Conservation (phyloP, 2,888 invertebrate species). For the Chloroclysta siterata region DNA sequence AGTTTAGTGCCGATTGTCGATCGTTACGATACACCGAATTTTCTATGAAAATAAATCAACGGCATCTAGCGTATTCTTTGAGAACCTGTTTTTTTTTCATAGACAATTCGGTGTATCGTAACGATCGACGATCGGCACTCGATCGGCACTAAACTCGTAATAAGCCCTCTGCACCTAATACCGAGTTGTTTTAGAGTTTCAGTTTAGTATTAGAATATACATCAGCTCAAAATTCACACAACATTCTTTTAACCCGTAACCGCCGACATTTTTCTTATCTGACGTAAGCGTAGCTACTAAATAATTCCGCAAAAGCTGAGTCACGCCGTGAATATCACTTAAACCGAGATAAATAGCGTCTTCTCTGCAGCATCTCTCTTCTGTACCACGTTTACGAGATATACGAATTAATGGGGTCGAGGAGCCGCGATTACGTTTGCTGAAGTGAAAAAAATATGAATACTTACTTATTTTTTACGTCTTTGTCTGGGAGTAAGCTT, state of each 20-base stretch:
- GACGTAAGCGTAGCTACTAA: conserved; percentile 37
- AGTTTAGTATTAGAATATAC: no score
- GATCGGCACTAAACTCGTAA: no score
- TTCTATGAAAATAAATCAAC: no score
- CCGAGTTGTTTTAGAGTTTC: no score
- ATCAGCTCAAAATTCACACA: not conserved
- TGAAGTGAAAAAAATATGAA: conserved; percentile 13
- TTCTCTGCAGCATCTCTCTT: conserved; percentile 4
- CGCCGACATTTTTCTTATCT: conserved; percentile 37
- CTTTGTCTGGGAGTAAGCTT: not conserved
- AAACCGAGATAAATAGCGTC: conserved; percentile 40
- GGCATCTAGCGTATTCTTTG: no score
- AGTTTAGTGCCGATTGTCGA: no score
- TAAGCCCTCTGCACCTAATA: no score
- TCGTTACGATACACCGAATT: no score
- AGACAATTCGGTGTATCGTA: no score
- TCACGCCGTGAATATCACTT: conserved; percentile 55
- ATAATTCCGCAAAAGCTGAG: conserved; percentile 39
- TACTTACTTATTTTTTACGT: not conserved
- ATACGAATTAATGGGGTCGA: conserved; percentile 22
- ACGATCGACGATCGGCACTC: no score
- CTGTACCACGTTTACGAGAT: conserved; percentile 21
- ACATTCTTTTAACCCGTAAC: conserved; percentile 11
- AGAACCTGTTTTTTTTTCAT: no score
- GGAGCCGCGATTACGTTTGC: conserved; percentile 1